Evolutionary conservation across 2,797 vertebrate species (phyloP).

Genomic region (Coccyzus lansbergi): DNA sequence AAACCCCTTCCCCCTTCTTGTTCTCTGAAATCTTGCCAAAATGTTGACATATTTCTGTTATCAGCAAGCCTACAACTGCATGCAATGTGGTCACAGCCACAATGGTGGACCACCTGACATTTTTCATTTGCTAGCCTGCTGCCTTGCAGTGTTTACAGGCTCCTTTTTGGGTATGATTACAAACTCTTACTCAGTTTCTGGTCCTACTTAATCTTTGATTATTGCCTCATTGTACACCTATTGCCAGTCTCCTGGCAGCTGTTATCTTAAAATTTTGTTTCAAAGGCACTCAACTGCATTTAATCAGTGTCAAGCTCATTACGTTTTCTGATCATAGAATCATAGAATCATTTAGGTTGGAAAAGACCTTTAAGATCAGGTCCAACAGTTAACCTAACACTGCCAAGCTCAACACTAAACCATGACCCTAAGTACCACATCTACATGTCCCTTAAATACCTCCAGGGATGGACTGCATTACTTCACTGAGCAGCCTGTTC

Average conservation of each 20-base stretch:
- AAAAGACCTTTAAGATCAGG: not conserved
- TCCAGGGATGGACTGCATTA: not conserved
- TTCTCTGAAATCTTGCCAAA: slow-evolving; percentile 38
- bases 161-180: not conserved
- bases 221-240: not conserved
- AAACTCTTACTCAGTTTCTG: not conserved
- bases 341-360: not conserved
- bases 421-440: not conserved
- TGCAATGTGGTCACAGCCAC: not conserved
- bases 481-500: not conserved
- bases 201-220: not conserved
- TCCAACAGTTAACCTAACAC: not conserved
- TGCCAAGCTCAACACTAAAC: not conserved
- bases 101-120: not conserved
- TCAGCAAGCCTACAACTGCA: slow-evolving; percentile 28
- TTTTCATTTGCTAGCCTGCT: not conserved
- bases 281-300: not conserved
- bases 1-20: not conserved
- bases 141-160: not conserved
- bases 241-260: not conserved
- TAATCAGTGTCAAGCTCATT: not conserved
- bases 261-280: not conserved
- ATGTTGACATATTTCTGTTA: slow-evolving; percentile 37
- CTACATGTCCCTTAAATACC: not conserved
- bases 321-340: not conserved